Percentiles rank a stretch among this genome's conserved stretches.
phyloP scores from a whole-genome alignment of 30 jellyfish, hydroid and myxozoan genomes.

The Aurelia sp. region DNA sequence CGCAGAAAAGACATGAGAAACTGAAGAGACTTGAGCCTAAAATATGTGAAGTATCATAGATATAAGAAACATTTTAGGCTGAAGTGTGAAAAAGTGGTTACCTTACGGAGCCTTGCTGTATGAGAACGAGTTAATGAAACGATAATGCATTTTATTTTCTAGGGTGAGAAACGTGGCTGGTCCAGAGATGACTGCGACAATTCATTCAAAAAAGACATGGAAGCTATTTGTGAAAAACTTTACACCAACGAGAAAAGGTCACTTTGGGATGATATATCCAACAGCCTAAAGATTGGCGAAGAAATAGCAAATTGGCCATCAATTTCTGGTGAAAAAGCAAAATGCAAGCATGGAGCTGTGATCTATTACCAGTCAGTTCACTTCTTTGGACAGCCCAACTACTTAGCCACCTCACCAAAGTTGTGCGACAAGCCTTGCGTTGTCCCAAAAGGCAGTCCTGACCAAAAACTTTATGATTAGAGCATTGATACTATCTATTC shows the following conservation, averaged over 20 bases:
- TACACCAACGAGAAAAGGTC: conserved; percentile 15
- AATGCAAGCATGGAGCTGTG: conserved; percentile 57
- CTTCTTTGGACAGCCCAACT: conserved; percentile 28
- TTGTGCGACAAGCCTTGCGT: conserved; percentile 53
- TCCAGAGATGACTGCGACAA: conserved; percentile 36
- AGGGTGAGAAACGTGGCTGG: conserved; percentile 55
- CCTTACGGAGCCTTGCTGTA: too few species aligned
- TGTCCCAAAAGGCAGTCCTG: conserved; percentile 29
- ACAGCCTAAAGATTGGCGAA: neutral
- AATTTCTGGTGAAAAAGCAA: conserved; percentile 4
- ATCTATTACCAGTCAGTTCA: conserved; percentile 44
- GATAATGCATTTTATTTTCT: neutral
- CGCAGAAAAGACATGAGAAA: too few species aligned
- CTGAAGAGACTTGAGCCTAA: too few species aligned
- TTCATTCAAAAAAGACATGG: conserved; percentile 53
- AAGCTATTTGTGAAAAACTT: neutral
- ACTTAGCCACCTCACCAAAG: neutral
- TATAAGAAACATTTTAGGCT: too few species aligned
- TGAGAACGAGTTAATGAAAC: too few species aligned
- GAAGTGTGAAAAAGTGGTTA: too few species aligned
- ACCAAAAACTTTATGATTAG: neutral
- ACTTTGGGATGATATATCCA: neutral
- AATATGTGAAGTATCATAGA: too few species aligned
- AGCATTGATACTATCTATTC: too few species aligned
- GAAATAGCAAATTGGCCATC: conserved; percentile 22